Conservation (phyloP, 53 echinoderm and acorn worm genomes). For the Holothuria scabra region DNA sequence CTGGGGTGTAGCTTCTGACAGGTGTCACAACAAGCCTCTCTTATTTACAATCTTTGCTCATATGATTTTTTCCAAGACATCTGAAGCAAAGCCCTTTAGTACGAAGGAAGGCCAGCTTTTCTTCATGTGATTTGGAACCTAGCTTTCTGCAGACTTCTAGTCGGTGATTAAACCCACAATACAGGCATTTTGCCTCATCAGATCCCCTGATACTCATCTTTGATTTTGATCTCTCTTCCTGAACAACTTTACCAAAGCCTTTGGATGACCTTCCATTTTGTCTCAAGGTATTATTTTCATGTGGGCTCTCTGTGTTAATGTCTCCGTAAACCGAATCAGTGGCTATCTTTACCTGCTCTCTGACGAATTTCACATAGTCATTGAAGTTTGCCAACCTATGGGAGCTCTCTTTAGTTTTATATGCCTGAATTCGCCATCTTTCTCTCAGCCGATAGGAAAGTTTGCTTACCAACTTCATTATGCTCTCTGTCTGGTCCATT, state of each 20-base stretch:
- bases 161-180: slow-evolving; percentile 44
- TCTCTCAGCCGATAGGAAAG: slow-evolving; percentile 57
- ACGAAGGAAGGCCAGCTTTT: slow-evolving; percentile 53
- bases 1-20: slow-evolving; percentile 59
- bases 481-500: slow-evolving; percentile 58
- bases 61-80: slow-evolving; percentile 62
- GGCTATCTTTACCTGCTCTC: slow-evolving; percentile 40
- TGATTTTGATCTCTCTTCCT: not conserved
- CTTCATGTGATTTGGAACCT: slow-evolving; percentile 35
- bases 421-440: slow-evolving; percentile 50
- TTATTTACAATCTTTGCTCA: slow-evolving; percentile 61
- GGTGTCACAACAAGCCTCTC: slow-evolving; percentile 36
- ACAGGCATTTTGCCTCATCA: slow-evolving; percentile 22
- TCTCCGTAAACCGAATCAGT: slow-evolving; percentile 35
- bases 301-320: not conserved
- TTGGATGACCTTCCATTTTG: slow-evolving; percentile 6
- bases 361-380: slow-evolving; percentile 43
- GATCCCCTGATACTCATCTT: not conserved
- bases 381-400: slow-evolving; percentile 26
- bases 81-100: slow-evolving; percentile 63
- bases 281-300: not conserved
- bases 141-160: slow-evolving; percentile 55
- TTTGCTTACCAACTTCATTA: slow-evolving; percentile 61
- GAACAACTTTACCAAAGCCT: slow-evolving; percentile 8
- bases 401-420: slow-evolving; percentile 16